phyloP scores from a whole-genome alignment of 2,888 invertebrate genomes.

The Arrhopalites spinosus region DNA sequence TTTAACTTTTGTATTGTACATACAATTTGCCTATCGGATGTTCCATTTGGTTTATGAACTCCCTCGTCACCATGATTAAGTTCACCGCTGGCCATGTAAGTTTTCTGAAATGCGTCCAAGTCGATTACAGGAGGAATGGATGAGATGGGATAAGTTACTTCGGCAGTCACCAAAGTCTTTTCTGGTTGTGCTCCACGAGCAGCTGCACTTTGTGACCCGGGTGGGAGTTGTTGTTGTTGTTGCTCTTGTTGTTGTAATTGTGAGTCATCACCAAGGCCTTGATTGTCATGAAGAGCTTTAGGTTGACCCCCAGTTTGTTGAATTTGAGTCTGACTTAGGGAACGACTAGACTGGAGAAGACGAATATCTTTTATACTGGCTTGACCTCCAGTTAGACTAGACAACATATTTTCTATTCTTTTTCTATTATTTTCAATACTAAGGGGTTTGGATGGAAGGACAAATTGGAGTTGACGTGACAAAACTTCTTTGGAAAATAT shows the following conservation, averaged over 20 bases:
- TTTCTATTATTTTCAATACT: slow-evolving; percentile 74
- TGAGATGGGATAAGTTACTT: slow-evolving; percentile 51
- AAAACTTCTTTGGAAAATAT: slow-evolving; percentile 78
- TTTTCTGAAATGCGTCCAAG: slow-evolving; percentile 47
- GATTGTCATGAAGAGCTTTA: slow-evolving; percentile 15
- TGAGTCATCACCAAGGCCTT: not conserved
- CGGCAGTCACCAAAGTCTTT: slow-evolving; percentile 51
- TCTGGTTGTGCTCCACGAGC: slow-evolving; percentile 40
- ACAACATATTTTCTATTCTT: slow-evolving; percentile 75
- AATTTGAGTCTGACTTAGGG: slow-evolving; percentile 12
- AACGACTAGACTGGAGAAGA: slow-evolving; percentile 31
- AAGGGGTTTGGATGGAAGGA: slow-evolving; percentile 66
- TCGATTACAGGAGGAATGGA: slow-evolving; percentile 48
- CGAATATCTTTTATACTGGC: slow-evolving; percentile 60
- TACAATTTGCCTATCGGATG: slow-evolving; percentile 37
- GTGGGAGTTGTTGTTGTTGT: not conserved
- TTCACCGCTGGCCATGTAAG: slow-evolving; percentile 34
- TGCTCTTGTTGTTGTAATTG: not conserved
- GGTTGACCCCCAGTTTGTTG: slow-evolving; percentile 2
- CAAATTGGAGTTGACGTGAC: slow-evolving; percentile 77
- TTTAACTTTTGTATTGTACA: not conserved
- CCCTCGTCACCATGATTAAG: not conserved
- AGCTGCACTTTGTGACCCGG: slow-evolving; percentile 31
- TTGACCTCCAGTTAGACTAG: slow-evolving; percentile 77
- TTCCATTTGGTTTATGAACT: slow-evolving; percentile 13